Conservation (phyloP, 2,797 vertebrate genomes). For the Poeciliopsis turneri region DNA sequence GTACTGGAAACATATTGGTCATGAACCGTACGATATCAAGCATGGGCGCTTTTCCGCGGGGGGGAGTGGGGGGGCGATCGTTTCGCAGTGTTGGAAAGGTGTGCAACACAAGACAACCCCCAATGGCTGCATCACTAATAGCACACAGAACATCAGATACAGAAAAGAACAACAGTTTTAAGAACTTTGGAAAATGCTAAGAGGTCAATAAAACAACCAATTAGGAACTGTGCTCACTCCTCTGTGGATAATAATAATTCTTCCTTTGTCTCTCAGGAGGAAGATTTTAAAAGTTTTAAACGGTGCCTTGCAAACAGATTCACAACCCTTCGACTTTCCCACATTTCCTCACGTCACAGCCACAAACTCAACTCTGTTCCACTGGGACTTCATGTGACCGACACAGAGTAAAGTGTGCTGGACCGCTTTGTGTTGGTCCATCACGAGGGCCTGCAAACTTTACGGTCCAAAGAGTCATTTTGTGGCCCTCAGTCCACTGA, state of each 20-base stretch:
- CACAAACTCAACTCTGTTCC: neutral
- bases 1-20: constrained; percentile 99
- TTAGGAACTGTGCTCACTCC: constrained; percentile 51
- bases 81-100: constrained; percentile 99
- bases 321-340: neutral
- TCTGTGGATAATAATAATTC: constrained; percentile 44
- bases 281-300: constrained; percentile 18
- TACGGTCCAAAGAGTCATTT: no score
- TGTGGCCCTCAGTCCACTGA: no score
- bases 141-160: constrained; percentile 99
- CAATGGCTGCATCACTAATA: constrained; percentile 99
- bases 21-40: constrained; percentile 99
- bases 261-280: constrained; percentile 26
- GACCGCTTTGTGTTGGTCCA: neutral
- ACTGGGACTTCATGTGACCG: neutral
- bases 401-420: neutral
- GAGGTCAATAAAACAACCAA: constrained; percentile 58
- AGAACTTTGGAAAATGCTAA: constrained; percentile 90
- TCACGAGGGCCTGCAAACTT: no score
- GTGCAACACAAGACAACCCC: constrained; percentile 99
- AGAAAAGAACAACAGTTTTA: constrained; percentile 99
- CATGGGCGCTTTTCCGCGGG: constrained; percentile 86
- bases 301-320: constrained; percentile 9
- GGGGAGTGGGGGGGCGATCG: constrained; percentile 84
- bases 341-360: neutral